Conservation (phyloP, 2,113 vertebrate species). For the Felis chaus region DNA sequence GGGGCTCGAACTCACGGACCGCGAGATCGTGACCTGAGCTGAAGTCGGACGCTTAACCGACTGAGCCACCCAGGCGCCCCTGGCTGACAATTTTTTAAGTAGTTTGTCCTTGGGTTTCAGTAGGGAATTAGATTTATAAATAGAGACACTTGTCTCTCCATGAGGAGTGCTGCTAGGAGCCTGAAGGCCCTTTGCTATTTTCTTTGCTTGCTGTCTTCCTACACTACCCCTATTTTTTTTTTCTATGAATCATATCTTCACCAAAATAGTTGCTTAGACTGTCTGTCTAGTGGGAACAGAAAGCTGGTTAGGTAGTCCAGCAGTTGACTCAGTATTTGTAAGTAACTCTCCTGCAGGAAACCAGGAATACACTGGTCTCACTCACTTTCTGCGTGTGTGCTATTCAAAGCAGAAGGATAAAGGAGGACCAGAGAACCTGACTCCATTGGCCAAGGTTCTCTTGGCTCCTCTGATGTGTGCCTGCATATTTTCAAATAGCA, state of each 20-base stretch:
- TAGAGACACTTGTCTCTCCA: background rate
- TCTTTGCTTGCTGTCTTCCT: constrained; percentile 60
- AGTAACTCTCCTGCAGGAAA: background rate
- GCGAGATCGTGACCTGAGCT: too few relatives aligned
- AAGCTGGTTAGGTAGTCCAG: constrained; percentile 20
- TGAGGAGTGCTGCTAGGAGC: background rate
- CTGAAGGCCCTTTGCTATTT: constrained; percentile 54
- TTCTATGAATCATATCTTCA: constrained; percentile 72
- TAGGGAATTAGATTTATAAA: constrained; percentile 46
- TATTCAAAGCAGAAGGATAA: background rate
- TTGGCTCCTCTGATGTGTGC: background rate
- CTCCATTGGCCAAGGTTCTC: background rate
- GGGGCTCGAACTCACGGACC: too few relatives aligned
- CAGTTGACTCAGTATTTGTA: constrained; percentile 47
- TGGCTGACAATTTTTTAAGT: background rate
- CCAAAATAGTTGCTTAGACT: constrained; percentile 67
- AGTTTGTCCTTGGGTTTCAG: background rate
- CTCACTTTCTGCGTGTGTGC: too few relatives aligned
- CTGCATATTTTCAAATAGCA: background rate
- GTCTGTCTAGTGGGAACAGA: constrained; percentile 55
- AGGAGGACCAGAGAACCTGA: too few relatives aligned
- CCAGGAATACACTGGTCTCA: background rate
- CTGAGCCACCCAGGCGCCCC: too few relatives aligned
- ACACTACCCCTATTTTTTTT: constrained; percentile 66
- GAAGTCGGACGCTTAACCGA: too few relatives aligned